These are phyloP conservation scores for Cactoblastis cactorum DNA, from an alignment of 2,888 invertebrate species.

Conservation along the genomic window DNA sequence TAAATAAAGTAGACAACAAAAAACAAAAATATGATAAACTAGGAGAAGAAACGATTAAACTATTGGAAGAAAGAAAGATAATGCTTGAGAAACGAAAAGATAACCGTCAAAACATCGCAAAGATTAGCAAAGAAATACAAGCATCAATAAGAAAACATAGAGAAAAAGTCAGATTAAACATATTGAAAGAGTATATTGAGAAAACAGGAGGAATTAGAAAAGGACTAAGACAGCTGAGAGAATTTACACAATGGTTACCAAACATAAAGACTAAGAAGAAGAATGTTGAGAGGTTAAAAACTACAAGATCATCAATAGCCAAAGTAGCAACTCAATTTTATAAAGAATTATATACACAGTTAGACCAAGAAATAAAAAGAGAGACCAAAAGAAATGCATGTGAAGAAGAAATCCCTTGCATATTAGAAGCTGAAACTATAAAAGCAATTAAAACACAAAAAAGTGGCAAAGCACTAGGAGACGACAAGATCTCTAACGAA, in stretches of 20 bases:
- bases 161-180: too few relatives aligned
- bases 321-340: not conserved
- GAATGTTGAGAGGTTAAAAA: too few relatives aligned
- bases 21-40: not conserved
- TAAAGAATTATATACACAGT: not conserved
- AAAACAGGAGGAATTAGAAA: not conserved
- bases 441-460: slow-evolving; percentile 15
- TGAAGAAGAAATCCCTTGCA: not conserved
- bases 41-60: not conserved
- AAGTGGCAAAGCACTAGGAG: slow-evolving; percentile 15
- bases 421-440: not conserved
- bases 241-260: not conserved
- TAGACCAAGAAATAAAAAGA: not conserved
- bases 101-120: not conserved
- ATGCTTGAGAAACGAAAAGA: not conserved
- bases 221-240: not conserved
- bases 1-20: not conserved
- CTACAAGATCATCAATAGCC: not conserved
- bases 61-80: slow-evolving; percentile 5
- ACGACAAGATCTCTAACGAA: slow-evolving; percentile 16
- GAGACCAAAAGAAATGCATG: too few relatives aligned
- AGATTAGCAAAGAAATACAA: not conserved
- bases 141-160: not conserved
- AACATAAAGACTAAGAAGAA: not conserved
- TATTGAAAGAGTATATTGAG: not conserved